Percentiles rank a stretch among this genome's conserved stretches.
Conservation (phyloP, 2,113 vertebrate species). For the Phycodurus eques region DNA sequence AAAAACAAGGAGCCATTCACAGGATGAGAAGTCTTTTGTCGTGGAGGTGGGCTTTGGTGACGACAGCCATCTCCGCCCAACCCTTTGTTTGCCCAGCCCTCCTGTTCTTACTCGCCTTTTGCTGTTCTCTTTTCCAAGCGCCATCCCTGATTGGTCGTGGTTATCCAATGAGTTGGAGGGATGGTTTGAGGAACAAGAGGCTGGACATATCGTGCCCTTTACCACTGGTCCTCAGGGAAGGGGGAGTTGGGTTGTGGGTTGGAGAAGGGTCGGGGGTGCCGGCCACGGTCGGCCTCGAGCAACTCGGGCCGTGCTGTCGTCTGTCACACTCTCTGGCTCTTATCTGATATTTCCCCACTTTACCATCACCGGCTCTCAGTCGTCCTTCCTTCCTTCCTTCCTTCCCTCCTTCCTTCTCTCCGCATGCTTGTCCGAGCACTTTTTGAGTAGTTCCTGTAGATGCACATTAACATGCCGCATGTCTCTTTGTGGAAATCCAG, state of each 20-base stretch:
- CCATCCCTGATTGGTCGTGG: conserved; percentile 25
- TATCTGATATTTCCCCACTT: conserved; percentile 28
- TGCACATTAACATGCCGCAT: conserved; percentile 66
- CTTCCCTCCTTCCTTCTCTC: conserved; percentile 20
- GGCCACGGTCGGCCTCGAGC: conserved; percentile 40
- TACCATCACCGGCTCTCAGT: conserved; percentile 7
- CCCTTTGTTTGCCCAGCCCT: conserved; percentile 18
- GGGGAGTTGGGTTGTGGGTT: conserved; percentile 4
- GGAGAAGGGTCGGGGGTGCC: neutral
- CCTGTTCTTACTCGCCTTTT: conserved; percentile 14
- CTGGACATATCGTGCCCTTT: conserved; percentile 56
- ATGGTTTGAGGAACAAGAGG: neutral
- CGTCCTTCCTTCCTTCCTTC: conserved; percentile 6
- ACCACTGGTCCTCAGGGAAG: conserved; percentile 35
- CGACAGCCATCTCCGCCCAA: conserved; percentile 7
- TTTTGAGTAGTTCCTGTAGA: conserved; percentile 66
- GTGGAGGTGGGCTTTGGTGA: conserved; percentile 12
- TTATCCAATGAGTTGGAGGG: conserved; percentile 1
- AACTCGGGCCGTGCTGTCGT: conserved; percentile 50
- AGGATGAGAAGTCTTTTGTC: neutral
- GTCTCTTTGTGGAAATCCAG: conserved; percentile 62
- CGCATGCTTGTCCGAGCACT: conserved; percentile 62
- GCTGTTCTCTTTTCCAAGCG: conserved; percentile 18
- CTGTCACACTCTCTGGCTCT: conserved; percentile 43
- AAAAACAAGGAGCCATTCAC: neutral